A percentile compares a stretch with the other conserved stretches of the same genome.
Evolutionary conservation across 2,888 invertebrate genomes (phyloP).

Genomic region (Epistrophella euchroma): DNA sequence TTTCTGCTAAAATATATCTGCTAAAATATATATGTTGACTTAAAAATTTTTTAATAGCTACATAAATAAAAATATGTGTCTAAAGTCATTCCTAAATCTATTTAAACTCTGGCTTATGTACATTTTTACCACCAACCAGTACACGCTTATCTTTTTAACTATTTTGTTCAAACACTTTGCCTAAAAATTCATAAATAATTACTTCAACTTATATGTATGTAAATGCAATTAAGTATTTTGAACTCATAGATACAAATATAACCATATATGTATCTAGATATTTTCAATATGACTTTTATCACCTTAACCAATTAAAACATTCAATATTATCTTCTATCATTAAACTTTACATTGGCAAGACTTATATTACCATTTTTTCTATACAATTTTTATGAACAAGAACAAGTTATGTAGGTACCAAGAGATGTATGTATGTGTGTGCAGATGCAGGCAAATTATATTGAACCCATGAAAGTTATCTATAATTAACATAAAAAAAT

Average conservation of each 20-base stretch:
- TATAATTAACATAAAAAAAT: constrained; percentile 69
- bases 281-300: constrained; percentile 62
- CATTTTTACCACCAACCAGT: not conserved
- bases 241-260: constrained; percentile 7
- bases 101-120: not conserved
- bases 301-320: constrained; percentile 62
- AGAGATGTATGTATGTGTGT: constrained; percentile 2
- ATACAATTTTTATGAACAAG: constrained; percentile 34
- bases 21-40: too few relatives aligned
- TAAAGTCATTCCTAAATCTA: not conserved
- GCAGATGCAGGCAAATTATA: constrained; percentile 57
- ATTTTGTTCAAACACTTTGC: constrained; percentile 23
- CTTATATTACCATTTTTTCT: constrained; percentile 39
- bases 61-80: not conserved
- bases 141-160: constrained; percentile 6
- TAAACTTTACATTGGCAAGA: constrained; percentile 63
- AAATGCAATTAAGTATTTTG: constrained; percentile 32
- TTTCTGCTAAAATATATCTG: too few relatives aligned
- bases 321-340: constrained; percentile 56
- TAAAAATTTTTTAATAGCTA: too few relatives aligned
- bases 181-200: constrained; percentile 3
- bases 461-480: constrained; percentile 73
- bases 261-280: not conserved
- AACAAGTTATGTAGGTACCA: constrained; percentile 13
- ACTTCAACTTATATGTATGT: not conserved